Conservation (phyloP, 2,888 invertebrate genomes). For the Odontocerum albicorne region DNA sequence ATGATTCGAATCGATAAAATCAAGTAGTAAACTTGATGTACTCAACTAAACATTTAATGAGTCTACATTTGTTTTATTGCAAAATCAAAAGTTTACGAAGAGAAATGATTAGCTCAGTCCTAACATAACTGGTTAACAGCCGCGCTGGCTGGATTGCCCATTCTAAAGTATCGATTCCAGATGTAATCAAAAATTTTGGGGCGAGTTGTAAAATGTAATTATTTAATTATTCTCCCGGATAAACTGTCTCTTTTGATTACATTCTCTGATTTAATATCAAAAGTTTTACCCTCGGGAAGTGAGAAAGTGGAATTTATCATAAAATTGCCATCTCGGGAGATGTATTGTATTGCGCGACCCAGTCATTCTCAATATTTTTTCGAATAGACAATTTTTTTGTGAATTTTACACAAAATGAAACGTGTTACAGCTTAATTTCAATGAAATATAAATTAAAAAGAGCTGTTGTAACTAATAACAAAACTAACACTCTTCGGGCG, state of each 20-base stretch:
- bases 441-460: too few relatives aligned
- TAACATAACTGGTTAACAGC: neutral
- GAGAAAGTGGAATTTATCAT: too few relatives aligned
- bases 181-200: neutral
- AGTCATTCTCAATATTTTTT: too few relatives aligned
- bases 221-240: neutral
- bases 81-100: neutral
- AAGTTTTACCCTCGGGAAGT: too few relatives aligned
- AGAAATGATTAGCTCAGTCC: neutral
- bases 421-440: too few relatives aligned
- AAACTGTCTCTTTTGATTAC: neutral
- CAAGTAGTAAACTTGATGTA: neutral
- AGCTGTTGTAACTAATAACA: too few relatives aligned
- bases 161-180: neutral
- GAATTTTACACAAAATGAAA: too few relatives aligned
- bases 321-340: too few relatives aligned
- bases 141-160: neutral
- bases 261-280: neutral
- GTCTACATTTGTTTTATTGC: neutral
- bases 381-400: too few relatives aligned
- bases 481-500: too few relatives aligned
- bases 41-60: neutral
- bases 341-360: too few relatives aligned
- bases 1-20: too few relatives aligned
- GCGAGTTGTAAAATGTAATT: neutral